phyloP scores from a whole-genome alignment of 2,113 vertebrate genomes.

The Mugil cephalus region DNA sequence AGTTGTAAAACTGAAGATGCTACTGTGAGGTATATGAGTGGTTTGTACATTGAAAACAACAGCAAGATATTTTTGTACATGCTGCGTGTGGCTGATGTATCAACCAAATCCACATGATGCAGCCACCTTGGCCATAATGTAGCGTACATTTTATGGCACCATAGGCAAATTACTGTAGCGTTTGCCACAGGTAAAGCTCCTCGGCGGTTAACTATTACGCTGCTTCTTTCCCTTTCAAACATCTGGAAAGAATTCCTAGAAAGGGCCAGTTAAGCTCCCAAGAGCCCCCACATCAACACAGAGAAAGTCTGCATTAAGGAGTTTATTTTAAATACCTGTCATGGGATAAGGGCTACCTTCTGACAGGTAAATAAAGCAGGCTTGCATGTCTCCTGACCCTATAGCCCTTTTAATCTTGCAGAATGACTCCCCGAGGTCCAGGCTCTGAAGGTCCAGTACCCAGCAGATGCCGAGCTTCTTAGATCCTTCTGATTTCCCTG shows the following conservation, averaged over 20 bases:
- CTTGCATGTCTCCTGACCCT: conserved; percentile 47
- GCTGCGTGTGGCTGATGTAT: conserved; percentile 31
- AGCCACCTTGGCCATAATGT: conserved; percentile 17
- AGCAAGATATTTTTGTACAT: conserved; percentile 31
- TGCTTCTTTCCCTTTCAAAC: conserved; percentile 33
- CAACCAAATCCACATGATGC: conserved; percentile 43
- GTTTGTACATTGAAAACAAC: conserved; percentile 49
- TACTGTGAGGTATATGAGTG: conserved; percentile 33
- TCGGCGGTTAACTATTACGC: conserved; percentile 12
- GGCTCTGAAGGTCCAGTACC: conserved; percentile 35
- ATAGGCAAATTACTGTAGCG: conserved; percentile 22
- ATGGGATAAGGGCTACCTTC: conserved; percentile 20
- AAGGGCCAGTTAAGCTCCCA: conserved; percentile 5
- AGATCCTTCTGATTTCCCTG: conserved; percentile 42
- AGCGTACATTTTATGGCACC: conserved; percentile 4
- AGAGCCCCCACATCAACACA: conserved; percentile 30
- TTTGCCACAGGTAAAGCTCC: conserved; percentile 12
- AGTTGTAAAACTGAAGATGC: conserved; percentile 61
- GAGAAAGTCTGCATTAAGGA: conserved; percentile 31
- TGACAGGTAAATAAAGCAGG: conserved; percentile 44
- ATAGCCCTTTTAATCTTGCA: conserved; percentile 46
- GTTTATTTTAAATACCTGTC: conserved; percentile 52
- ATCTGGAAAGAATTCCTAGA: conserved; percentile 40
- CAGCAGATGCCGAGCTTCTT: conserved; percentile 58
- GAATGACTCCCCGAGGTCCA: conserved; percentile 57